These are phyloP conservation scores for Hedychridium roseum DNA, from an alignment of 2,888 invertebrate species.

Conservation along the genomic window DNA sequence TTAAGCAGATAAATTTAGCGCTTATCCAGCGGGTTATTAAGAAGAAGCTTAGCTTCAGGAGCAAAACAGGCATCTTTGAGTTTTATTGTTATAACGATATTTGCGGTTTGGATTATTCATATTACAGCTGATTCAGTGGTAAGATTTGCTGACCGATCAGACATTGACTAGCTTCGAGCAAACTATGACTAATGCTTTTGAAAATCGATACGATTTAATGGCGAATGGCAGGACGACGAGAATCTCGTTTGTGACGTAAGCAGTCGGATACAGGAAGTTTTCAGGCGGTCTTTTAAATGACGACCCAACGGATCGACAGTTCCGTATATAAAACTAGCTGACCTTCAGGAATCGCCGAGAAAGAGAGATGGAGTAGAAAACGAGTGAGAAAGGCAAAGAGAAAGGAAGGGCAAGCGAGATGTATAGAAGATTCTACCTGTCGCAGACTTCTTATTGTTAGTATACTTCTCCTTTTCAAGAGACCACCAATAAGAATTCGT, in stretches of 20 bases:
- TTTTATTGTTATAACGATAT: no score
- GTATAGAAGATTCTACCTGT: constrained; percentile 1
- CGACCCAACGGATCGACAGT: constrained; percentile 18
- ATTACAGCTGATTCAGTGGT: no score
- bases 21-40: no score
- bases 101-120: no score
- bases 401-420: constrained; percentile 18
- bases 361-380: no score
- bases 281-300: constrained; percentile 24
- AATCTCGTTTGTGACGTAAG: not conserved
- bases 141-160: not conserved
- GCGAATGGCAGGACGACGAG: no score
- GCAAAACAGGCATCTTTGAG: no score
- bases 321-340: constrained; percentile 33
- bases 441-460: not conserved
- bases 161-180: not conserved
- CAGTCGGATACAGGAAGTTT: constrained; percentile 25
- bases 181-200: no score
- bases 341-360: constrained; percentile 26
- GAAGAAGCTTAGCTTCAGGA: no score
- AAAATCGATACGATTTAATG: no score
- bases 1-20: no score
- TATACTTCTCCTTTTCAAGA: not conserved
- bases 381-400: constrained; percentile 7
- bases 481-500: no score